Conservation (phyloP, 37 sponge, comb jelly and placozoan species). For the Chondrosia reniformis region DNA sequence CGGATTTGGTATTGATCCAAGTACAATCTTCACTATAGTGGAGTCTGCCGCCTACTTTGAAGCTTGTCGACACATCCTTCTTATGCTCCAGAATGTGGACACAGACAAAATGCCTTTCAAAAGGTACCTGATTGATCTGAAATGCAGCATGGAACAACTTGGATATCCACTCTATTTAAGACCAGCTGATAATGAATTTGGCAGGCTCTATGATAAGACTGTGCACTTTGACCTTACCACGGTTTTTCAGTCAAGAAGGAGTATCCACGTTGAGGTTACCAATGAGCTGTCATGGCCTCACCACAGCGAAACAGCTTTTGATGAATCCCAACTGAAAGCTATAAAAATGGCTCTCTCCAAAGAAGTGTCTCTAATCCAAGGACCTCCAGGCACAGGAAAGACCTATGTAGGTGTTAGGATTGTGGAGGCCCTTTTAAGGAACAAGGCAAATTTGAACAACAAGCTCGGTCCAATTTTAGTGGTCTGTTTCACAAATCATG, state of each 20-base stretch:
- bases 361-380: conserved; percentile 89
- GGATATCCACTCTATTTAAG: conserved; percentile 29
- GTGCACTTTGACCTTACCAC: neutral
- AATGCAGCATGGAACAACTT: conserved; percentile 16
- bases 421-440: conserved; percentile 58
- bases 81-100: conserved; percentile 61
- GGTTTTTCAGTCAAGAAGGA: neutral
- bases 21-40: conserved; percentile 50
- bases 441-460: conserved; percentile 52
- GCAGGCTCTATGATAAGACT: neutral
- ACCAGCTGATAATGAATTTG: neutral
- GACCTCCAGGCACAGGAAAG: conserved; percentile 98
- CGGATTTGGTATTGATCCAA: neutral
- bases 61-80: conserved; percentile 72
- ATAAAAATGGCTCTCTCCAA: conserved; percentile 68
- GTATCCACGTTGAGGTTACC: conserved; percentile 23
- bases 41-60: conserved; percentile 90
- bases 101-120: conserved; percentile 81
- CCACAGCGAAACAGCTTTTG: conserved; percentile 30
- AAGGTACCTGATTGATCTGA: conserved; percentile 41
- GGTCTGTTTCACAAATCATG: conserved; percentile 93
- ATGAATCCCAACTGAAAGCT: conserved; percentile 71
- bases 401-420: conserved; percentile 88
- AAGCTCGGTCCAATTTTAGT: conserved; percentile 75
- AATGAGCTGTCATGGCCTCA: conserved; percentile 34